Base-by-base conservation (phyloP, 1,140 invertebrate species). In the Drosophila rufa region DNA sequence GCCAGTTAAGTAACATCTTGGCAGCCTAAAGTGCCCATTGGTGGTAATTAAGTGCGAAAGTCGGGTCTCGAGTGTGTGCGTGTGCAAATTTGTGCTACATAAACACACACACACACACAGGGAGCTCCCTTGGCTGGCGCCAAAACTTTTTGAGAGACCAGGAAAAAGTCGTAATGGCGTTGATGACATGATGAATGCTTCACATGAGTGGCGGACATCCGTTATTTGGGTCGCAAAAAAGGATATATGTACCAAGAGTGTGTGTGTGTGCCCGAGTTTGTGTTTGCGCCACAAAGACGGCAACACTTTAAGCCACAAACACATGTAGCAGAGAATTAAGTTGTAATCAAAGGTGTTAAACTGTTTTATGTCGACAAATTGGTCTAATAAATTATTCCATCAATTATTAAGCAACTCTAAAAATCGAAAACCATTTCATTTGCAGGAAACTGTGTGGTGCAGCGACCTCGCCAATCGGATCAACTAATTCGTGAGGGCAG, bases 371-470 rank as follows among this genome's bases (percentile, higher is more conserved):
- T 27, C 25, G 11, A 15, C 43, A 27, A 27, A 73, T 50, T 59
- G 12, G 1, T 38, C 50, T 38, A 25, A 73, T 60, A n/a, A 71
- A 51, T 45, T 48, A 59, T 43, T 59, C 30, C 15, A 55, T 46
- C 40, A 55, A 68, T 53, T 38, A 70, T 27, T 47, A 36, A 30
- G 33, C 50, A 46, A 12, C 25, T 33, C 12, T 69, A 3, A 4
- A 53, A 12, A 17, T 42, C 19, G 17, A 51, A 74, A 38, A 22
- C 15, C 4, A 53, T 46, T 64, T 53, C 48, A n/a, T 40, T 75
- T 68, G 46, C 92, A 96, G 96, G 94, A 92, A 97, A 95, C 87
- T 98, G 97, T 92, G 95, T 96, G 46, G 95, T 97, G 47, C 96
- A 96, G 93, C 96, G 96, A 82, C 95, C 96, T 27, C 95, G 96